Conservation (phyloP, 2,113 vertebrate genomes). For the Sminthopsis crassicaudata region DNA sequence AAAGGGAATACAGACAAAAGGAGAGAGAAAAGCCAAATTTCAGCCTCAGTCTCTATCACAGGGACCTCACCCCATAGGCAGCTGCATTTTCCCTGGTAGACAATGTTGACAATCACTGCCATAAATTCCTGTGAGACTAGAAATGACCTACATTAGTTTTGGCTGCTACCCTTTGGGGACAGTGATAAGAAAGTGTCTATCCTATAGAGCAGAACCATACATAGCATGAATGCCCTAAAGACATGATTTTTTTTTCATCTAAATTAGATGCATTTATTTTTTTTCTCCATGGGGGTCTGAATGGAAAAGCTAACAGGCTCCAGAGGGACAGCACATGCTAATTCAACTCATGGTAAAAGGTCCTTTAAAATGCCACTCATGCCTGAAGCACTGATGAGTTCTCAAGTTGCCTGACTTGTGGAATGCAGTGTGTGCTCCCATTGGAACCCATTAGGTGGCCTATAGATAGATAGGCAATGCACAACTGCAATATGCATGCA, state of each 20-base stretch:
- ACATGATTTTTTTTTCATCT: slow-evolving; percentile 56
- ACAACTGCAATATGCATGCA: slow-evolving; percentile 18
- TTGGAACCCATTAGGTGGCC: slow-evolving; percentile 83
- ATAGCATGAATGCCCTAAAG: slow-evolving; percentile 75
- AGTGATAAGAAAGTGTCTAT: slow-evolving; percentile 4
- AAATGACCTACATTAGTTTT: slow-evolving; percentile 45
- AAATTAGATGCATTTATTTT: slow-evolving; percentile 77
- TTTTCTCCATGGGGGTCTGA: slow-evolving; percentile 65
- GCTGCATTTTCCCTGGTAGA: not conserved
- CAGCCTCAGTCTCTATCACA: not conserved
- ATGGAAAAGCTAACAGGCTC: slow-evolving; percentile 82
- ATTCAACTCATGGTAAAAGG: slow-evolving; percentile 81
- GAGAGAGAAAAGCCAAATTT: not conserved
- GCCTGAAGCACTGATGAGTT: slow-evolving; percentile 76
- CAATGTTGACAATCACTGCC: not conserved
- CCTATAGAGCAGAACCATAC: slow-evolving; percentile 63
- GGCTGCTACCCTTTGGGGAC: slow-evolving; percentile 16
- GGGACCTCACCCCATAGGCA: not conserved
- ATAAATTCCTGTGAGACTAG: slow-evolving; percentile 7
- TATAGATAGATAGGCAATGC: slow-evolving; percentile 70
- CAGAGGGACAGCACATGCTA: slow-evolving; percentile 79
- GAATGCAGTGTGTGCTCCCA: slow-evolving; percentile 61
- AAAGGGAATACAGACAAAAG: not conserved
- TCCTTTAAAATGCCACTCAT: slow-evolving; percentile 77
- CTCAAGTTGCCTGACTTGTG: slow-evolving; percentile 64